Base-by-base conservation (phyloP, 2,888 invertebrate species). In the Omphaloscelis lunosa region DNA sequence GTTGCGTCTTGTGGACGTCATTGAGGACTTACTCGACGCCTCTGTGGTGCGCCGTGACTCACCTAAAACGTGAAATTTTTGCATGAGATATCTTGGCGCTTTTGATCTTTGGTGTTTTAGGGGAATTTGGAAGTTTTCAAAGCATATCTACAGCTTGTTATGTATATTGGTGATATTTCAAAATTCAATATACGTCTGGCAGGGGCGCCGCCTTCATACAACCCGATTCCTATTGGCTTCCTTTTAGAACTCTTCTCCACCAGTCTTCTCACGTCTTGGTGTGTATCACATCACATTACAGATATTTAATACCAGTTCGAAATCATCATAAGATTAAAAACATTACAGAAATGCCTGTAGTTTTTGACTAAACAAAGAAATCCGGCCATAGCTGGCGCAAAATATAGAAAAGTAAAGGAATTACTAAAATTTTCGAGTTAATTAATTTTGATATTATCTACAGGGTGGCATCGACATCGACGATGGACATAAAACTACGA, bases 11-110 rank as follows among this genome's bases (percentile, higher is more conserved):
- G 94, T 96, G 27, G 94, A 88, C 29, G 95, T 92, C 85, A 95
- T 89, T 58, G 92, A 90, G 90, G 94, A 89, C 91, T 92, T 93
- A 92, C 79, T 92, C 88, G 90, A 79, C 68, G 89, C 90, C 90
- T 92, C 93, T 56, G 82, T 77, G 61, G n/a, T 68, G 75, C 63
- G 63, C 74, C 62, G 67, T 72, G 77, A 84, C 41, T 45, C 86
- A 95, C 95, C 95, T 96, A 96, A 93, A 95, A 95, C 91, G 90
- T 90, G 90, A 95, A 95, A 94, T 87, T 56, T 77, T 75, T 81
- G 80, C 84, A 86, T 91, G 83, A 92, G 85, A 86, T 73, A 73
- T 88, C 72, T 79, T 79, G 81, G 20, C 76, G 72, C 34, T 17
- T 63, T 61, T 29, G 45, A n/a, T 62, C 34, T 59, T 29, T 5